phyloP scores from a whole-genome alignment of 2,113 vertebrate genomes.

The Poicephalus gulielmi region DNA sequence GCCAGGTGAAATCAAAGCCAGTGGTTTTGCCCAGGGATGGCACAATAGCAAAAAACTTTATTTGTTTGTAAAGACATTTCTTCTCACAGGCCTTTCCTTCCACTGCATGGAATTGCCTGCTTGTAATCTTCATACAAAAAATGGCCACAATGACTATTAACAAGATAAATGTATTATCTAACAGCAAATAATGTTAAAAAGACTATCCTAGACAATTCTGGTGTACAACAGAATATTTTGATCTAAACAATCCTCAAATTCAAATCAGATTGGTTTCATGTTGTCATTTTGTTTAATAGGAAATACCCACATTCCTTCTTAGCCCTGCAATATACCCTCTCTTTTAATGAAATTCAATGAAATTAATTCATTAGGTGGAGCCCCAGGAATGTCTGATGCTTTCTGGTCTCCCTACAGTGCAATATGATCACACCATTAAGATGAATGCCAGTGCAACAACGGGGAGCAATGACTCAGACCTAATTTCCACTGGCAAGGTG shows the following conservation, averaged over 20 bases:
- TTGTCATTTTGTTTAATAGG: neutral
- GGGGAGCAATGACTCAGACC: neutral
- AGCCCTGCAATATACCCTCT: neutral
- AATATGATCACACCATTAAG: fast-evolving
- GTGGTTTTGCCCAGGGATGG: neutral
- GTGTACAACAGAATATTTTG: neutral
- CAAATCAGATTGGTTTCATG: neutral
- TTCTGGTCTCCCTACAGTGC: neutral
- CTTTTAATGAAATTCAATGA: neutral
- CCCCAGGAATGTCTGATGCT: neutral
- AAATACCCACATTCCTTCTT: neutral
- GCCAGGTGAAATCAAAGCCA: neutral
- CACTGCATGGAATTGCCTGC: fast-evolving
- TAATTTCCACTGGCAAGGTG: neutral
- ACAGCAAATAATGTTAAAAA: neutral
- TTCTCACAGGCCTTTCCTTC: neutral
- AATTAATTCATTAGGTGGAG: neutral
- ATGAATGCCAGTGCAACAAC: fast-evolving
- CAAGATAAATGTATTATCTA: neutral
- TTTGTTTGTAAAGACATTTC: neutral
- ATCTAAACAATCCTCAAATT: neutral
- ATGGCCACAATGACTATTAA: fast-evolving
- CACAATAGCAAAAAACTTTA: neutral
- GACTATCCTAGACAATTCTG: neutral
- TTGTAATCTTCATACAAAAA: fast-evolving